Evolutionary conservation across 2,113 vertebrate species (phyloP), one percentile per base, ranked within the genome.

Genomic region (Sinosuthora webbiana): DNA sequence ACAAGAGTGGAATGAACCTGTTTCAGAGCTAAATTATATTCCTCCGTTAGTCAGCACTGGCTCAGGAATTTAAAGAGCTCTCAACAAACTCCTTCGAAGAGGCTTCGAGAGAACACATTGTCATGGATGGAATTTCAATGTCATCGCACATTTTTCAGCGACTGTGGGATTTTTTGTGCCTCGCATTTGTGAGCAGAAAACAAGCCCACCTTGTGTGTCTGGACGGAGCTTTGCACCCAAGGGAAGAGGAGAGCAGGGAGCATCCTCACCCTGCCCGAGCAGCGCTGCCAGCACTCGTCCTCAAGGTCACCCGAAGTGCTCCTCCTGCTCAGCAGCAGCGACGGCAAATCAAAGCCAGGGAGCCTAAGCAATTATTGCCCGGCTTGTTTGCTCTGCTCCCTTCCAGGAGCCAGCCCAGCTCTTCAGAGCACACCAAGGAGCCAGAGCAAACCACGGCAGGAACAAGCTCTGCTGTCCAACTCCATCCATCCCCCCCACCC

Each of bases 1-100:
- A 84, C 76, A 92, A 35, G 83, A 97, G 81, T 84, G 81, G 91
- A 87, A 95, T 77, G 93, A 92, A 87, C 87, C 87, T 64, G 74
- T 55, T 89, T 44, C 81, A 11, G 77, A 71, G 57, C 73, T 83
- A 31, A 84, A 94, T 95, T 87, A 15, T 77, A 84, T 71, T 82
- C 45, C 69, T 91, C 90, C 49, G 42, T 84, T 87, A 94, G 76
- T 55, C 37, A 16, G 62, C 56, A 63, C 65, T 25, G 50, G 83
- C 42, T 91, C 23, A 67, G 83, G 89, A 94, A 93, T 91, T 59
- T 87, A 81, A 93, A 89, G 81, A 91, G 80, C 80, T 83, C 94
- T 91, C 74, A 5, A 27, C 49, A 80, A 79, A 84, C 68, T 88
- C 44, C 69, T 83, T 25, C 4, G 0, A 81, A 91, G 71, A 69